Base-by-base conservation (phyloP, 2,797 vertebrate species). In the Adrianichthys oophorus region DNA sequence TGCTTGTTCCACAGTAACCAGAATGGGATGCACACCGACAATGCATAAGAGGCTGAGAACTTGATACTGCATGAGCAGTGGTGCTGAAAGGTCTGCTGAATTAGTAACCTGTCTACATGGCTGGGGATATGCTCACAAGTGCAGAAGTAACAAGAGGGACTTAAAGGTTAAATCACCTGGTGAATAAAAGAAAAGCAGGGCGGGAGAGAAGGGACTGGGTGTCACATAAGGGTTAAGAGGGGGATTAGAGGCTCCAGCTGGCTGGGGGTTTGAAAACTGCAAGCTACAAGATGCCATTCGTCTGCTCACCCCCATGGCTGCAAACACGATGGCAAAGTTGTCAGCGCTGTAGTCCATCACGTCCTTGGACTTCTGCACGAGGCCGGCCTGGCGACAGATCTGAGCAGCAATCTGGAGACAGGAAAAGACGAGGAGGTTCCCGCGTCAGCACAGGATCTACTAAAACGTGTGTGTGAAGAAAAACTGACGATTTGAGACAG, bases 281-380 rank as follows among this genome's bases (percentile, higher is more conserved):
- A 58, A 1, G 10, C 23, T 48, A 49, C 32, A 49, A 24, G 52
- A 17, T 54, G 59, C 32, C 23, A 29, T 72, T 52, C 52, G 68
- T 72, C 84, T 42, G 62, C 91, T 92, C 80, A 92, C 90, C 82
- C 89, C 90, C 90, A 92, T 89, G 68, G 92, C 91, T 65, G 92
- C 92, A 42, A 94, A 95, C 42, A 90, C 90, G 58, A 92, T 95
- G 72, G 93, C 93, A 58, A 94, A 94, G 90, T 94, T 94, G 1
- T 93, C 93, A 0, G 78, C 54, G 13, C 87, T 93, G 80, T 93
- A 93, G 87, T 94, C 93, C 90, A 92, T 90, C 67, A 93, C 92
- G 54, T 93, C 92, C 72, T 94, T 94, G 37, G 92, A 84, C 72
- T 94, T 93, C 80, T 94, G 75, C 49, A 90, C 91, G 62, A 94